Percentiles rank a stretch among this genome's conserved stretches.
These are phyloP conservation scores for Characodon lateralis DNA, from an alignment of 2,797 vertebrate species.

Conservation along the genomic window DNA sequence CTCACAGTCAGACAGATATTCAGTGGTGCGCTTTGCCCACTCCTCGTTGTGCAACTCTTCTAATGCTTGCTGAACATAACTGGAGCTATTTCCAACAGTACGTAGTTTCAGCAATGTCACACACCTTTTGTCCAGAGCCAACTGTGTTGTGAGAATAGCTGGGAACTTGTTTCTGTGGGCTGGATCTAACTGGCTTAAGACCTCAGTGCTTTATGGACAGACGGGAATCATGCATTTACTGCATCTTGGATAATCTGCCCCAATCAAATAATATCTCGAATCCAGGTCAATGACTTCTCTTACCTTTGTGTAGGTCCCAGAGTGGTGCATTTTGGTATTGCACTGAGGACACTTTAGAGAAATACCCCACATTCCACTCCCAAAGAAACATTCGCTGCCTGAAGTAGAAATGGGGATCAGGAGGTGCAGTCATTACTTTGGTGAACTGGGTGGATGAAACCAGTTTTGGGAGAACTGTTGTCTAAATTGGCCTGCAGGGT, in stretches of 20 bases:
- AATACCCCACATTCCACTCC: constrained; percentile 3
- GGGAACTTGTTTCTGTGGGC: neutral
- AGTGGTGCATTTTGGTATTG: neutral
- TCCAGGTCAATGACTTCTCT: neutral
- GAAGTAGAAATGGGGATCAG: neutral
- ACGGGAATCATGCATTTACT: neutral
- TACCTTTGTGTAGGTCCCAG: neutral
- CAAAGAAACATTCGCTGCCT: constrained; percentile 2
- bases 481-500: neutral
- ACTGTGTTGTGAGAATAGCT: neutral
- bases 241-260: neutral
- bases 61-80: neutral
- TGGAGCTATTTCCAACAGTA: constrained; percentile 3
- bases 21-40: neutral
- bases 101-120: neutral
- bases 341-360: neutral
- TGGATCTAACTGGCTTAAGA: neutral
- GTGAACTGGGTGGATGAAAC: neutral
- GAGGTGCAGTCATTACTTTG: neutral
- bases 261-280: neutral
- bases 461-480: neutral
- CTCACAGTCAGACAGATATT: neutral
- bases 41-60: neutral
- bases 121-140: constrained; percentile 1
- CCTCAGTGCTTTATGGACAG: neutral